Percentiles rank a stretch among this genome's conserved stretches.
Evolutionary conservation across 2,797 vertebrate genomes (phyloP).

Genomic region (Alcedo atthis): DNA sequence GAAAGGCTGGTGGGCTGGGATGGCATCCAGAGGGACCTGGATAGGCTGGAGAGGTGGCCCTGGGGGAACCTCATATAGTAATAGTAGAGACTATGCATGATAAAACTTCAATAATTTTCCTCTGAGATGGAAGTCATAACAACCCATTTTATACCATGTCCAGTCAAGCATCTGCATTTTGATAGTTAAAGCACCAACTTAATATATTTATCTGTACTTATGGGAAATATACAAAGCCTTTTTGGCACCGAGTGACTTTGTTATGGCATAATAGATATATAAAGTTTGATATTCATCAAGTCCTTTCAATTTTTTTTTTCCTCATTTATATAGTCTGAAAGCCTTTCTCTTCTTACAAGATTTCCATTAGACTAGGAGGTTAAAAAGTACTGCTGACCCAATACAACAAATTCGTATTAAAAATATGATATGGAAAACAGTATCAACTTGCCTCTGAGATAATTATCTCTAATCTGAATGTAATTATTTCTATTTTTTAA

Average conservation of each 20-base stretch:
- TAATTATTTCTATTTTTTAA: slow-evolving; percentile 20
- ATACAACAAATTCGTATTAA: slow-evolving; percentile 33
- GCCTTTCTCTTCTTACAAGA: slow-evolving; percentile 20
- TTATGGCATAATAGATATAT: neutral
- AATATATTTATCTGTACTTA: neutral
- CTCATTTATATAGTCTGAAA: slow-evolving; percentile 15
- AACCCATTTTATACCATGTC: neutral
- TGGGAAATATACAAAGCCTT: neutral
- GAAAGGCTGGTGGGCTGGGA: too few species aligned
- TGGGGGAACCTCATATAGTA: too few species aligned
- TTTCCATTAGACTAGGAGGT: neutral
- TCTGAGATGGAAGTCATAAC: neutral
- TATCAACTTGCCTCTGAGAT: slow-evolving; percentile 23
- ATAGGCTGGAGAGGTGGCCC: too few species aligned
- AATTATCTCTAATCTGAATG: slow-evolving; percentile 32
- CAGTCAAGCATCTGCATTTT: neutral
- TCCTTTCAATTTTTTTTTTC: slow-evolving; percentile 44
- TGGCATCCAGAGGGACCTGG: too few species aligned
- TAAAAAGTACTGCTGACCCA: slow-evolving; percentile 36
- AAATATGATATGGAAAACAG: slow-evolving; percentile 28
- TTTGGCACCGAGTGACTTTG: neutral
- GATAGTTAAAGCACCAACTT: neutral
- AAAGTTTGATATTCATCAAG: neutral
- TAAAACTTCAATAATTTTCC: neutral
- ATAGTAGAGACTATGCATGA: neutral